Evolutionary conservation across 2,888 invertebrate species (phyloP).

Genomic region (Latrodectus hesperus): DNA sequence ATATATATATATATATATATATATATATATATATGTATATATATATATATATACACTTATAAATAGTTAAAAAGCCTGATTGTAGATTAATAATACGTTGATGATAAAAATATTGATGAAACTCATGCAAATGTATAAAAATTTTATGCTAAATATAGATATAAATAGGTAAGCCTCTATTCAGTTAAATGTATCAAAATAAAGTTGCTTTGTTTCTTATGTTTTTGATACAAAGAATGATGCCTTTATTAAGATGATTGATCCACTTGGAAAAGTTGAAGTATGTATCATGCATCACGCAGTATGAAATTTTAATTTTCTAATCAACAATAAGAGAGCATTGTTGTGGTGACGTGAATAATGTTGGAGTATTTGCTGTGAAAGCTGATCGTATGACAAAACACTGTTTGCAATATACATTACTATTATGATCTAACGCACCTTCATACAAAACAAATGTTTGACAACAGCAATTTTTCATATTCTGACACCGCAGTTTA

Average conservation of each 20-base stretch:
- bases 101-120: too few relatives aligned
- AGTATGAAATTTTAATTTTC: constrained; percentile 64
- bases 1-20: too few relatives aligned
- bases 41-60: too few relatives aligned
- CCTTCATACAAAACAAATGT: constrained; percentile 35
- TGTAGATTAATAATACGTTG: too few relatives aligned
- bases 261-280: constrained; percentile 18
- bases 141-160: constrained; percentile 39
- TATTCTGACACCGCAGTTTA: constrained; percentile 52
- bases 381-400: constrained; percentile 43
- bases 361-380: not conserved
- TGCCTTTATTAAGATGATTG: constrained; percentile 21
- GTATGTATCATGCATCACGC: constrained; percentile 31
- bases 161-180: constrained; percentile 6
- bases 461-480: constrained; percentile 62
- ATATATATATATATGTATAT: too few relatives aligned
- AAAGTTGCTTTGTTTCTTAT: constrained; percentile 44
- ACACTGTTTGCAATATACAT: constrained; percentile 53
- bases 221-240: constrained; percentile 22
- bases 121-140: too few relatives aligned
- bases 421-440: constrained; percentile 52
- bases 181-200: constrained; percentile 36
- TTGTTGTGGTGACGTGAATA: constrained; percentile 20
- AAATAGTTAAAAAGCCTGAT: too few relatives aligned
- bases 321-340: constrained; percentile 56